Evolutionary conservation across 1,140 invertebrate genomes (phyloP).

Genomic region (Radopholus similis): DNA sequence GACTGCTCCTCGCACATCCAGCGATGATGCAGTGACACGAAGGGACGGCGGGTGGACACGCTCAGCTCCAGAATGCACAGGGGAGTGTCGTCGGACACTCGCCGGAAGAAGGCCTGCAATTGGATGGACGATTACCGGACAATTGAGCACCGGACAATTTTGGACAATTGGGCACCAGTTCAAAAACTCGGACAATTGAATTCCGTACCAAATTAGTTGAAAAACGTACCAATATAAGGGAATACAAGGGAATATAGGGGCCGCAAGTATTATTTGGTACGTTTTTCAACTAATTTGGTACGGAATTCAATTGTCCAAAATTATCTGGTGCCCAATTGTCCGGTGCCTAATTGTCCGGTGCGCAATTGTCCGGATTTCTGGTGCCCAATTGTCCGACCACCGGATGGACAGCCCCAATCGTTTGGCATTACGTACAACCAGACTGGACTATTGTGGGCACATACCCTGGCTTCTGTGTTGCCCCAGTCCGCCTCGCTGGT

Average conservation of each 20-base stretch:
- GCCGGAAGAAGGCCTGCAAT: conserved; percentile 7
- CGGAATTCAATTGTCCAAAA: not conserved
- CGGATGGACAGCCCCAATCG: not conserved
- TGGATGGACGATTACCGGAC: no score
- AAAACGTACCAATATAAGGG: no score
- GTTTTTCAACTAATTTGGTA: no score
- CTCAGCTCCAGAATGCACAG: conserved; percentile 35
- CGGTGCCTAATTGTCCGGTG: no score
- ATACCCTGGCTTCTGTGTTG: not conserved
- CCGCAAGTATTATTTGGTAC: no score
- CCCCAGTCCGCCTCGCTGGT: not conserved
- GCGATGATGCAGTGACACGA: conserved; percentile 16
- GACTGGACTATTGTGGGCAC: not conserved
- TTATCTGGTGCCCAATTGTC: no score
- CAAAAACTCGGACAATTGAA: not conserved
- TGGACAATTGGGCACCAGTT: no score
- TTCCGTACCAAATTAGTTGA: no score
- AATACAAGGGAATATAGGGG: no score
- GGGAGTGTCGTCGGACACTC: conserved; percentile 17
- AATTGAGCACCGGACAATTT: not conserved
- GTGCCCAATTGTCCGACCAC: no score
- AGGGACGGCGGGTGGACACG: conserved; percentile 21
- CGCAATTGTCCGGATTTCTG: no score
- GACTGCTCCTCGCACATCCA: conserved; percentile 40
- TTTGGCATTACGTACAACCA: not conserved